Conservation (phyloP, 2,797 vertebrate species). For the Amphiprion clarkii region DNA sequence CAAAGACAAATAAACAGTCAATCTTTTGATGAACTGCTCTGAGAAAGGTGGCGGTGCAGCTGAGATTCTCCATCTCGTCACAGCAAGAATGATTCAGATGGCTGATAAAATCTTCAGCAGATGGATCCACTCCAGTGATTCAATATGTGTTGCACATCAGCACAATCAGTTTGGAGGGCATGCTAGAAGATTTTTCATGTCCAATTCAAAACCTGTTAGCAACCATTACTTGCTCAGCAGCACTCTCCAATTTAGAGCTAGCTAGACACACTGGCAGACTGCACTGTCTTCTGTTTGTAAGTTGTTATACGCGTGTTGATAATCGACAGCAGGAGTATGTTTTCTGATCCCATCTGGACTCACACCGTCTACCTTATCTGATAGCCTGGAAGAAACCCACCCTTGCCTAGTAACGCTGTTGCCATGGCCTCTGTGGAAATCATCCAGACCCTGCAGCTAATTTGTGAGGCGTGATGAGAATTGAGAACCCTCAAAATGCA, state of each 20-base stretch:
- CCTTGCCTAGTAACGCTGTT: slow-evolving; percentile 78
- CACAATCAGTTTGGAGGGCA: slow-evolving; percentile 10
- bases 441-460: slow-evolving; percentile 69
- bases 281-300: slow-evolving; percentile 31
- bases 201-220: slow-evolving; percentile 33
- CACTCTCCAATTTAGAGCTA: not conserved
- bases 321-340: slow-evolving; percentile 36
- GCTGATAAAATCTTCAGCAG: slow-evolving; percentile 33
- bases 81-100: slow-evolving; percentile 9
- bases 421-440: slow-evolving; percentile 78
- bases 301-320: slow-evolving; percentile 38
- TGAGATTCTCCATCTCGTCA: not conserved
- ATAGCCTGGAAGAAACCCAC: slow-evolving; percentile 50
- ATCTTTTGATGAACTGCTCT: slow-evolving; percentile 8
- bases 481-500: slow-evolving; percentile 76
- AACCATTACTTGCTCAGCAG: slow-evolving; percentile 24
- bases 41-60: not conserved
- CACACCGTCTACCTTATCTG: slow-evolving; percentile 43
- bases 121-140: slow-evolving; percentile 38
- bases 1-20: not conserved
- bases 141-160: slow-evolving; percentile 19
- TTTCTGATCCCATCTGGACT: slow-evolving; percentile 48
- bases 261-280: not conserved
- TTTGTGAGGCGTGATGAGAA: slow-evolving; percentile 75
- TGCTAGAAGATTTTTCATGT: slow-evolving; percentile 13